Conservation (phyloP, 2,888 invertebrate species). For the Dolichopus griseipennis region DNA sequence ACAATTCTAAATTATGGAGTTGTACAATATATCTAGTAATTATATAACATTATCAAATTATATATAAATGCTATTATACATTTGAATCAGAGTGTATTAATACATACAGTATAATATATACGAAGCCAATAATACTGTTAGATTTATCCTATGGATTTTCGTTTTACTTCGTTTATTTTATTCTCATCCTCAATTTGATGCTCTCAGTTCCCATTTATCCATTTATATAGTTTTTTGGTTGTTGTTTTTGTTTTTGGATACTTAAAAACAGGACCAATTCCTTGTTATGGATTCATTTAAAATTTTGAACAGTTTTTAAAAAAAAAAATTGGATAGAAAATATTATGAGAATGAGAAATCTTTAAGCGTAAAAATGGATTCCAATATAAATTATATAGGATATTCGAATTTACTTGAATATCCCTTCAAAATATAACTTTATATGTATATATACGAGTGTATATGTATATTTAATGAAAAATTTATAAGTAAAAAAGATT, state of each 20-base stretch:
- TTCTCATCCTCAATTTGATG: background rate
- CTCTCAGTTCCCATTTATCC: background rate
- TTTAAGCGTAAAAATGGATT: background rate
- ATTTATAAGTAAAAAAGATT: no score
- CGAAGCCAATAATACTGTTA: no score
- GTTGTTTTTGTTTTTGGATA: background rate
- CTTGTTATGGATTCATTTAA: background rate
- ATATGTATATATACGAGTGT: no score
- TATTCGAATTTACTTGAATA: conserved; percentile 1
- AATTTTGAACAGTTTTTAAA: no score
- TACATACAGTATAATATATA: no score
- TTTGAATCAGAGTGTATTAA: no score
- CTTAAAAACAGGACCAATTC: background rate
- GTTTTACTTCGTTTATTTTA: background rate
- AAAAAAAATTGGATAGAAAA: background rate
- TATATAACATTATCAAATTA: no score
- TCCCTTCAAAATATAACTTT: background rate
- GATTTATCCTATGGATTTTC: background rate
- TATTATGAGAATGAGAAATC: background rate
- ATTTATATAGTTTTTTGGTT: no score
- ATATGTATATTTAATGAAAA: no score
- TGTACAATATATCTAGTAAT: no score
- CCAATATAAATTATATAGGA: background rate
- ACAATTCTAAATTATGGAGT: no score
- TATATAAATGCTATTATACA: no score